Conservation (phyloP, 1,140 invertebrate genomes). For the Zaprionus capensis region DNA sequence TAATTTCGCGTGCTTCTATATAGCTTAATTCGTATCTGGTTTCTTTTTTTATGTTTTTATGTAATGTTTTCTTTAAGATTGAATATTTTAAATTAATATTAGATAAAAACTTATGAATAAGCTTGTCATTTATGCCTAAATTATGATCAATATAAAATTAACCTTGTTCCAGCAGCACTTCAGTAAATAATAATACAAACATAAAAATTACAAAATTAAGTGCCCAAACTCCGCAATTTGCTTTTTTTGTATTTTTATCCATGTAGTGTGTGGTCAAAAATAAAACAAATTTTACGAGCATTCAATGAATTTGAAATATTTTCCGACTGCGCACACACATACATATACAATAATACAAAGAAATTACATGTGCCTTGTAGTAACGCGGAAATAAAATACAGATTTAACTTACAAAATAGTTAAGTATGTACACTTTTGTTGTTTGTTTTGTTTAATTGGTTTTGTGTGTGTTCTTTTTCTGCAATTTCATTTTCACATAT, state of each 20-base stretch:
- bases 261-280: constrained; percentile 34
- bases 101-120: constrained; percentile 78
- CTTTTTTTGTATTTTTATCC: constrained; percentile 24
- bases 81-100: constrained; percentile 74
- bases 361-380: constrained; percentile 66
- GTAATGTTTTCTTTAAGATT: constrained; percentile 60
- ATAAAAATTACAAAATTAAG: constrained; percentile 74
- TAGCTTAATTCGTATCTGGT: constrained; percentile 57
- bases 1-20: constrained; percentile 68
- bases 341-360: constrained; percentile 52
- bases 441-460: constrained; percentile 29
- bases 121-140: constrained; percentile 80
- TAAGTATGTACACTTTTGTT: constrained; percentile 69
- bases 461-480: constrained; percentile 26
- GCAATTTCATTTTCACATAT: constrained; percentile 34
- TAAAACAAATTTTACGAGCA: constrained; percentile 28
- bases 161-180: constrained; percentile 73
- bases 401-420: constrained; percentile 76
- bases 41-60: constrained; percentile 51
- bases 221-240: constrained; percentile 20
- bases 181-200: constrained; percentile 79
- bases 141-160: constrained; percentile 75
- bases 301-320: constrained; percentile 28
- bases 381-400: constrained; percentile 71
- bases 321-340: constrained; percentile 23